phyloP scores from a whole-genome alignment of 2,113 vertebrate genomes.

The Paramisgurnus dabryanus region DNA sequence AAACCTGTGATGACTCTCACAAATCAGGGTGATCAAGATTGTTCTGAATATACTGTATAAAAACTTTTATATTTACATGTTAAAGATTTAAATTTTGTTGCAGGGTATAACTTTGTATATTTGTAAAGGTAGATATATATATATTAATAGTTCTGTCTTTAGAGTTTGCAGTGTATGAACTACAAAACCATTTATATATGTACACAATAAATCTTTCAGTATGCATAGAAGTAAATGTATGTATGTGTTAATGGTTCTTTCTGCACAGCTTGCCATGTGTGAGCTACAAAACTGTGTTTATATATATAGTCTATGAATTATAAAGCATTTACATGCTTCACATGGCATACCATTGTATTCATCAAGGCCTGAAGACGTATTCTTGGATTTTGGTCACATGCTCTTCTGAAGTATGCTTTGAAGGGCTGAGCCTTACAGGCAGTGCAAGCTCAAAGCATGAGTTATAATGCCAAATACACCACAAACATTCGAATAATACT shows the following conservation, averaged over 20 bases:
- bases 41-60: neutral
- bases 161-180: too few species aligned
- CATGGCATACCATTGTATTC: neutral
- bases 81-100: too few species aligned
- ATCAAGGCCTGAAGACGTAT: neutral
- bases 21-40: neutral
- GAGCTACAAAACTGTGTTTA: neutral
- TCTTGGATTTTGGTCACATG: constrained; percentile 22
- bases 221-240: neutral
- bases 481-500: constrained; percentile 32
- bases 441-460: neutral
- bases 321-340: constrained; percentile 11
- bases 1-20: neutral
- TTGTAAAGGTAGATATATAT: too few species aligned
- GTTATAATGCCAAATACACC: constrained; percentile 10
- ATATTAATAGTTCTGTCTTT: too few species aligned
- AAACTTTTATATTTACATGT: too few species aligned
- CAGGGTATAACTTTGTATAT: too few species aligned
- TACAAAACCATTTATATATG: too few species aligned
- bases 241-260: neutral
- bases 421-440: constrained; percentile 16
- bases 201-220: too few species aligned
- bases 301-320: neutral
- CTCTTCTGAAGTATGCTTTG: constrained; percentile 26
- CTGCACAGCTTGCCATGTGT: neutral